Percentiles rank a stretch among this genome's conserved stretches.
phyloP scores from a whole-genome alignment of 2,888 invertebrate species.

The Diplolepis rosae region DNA sequence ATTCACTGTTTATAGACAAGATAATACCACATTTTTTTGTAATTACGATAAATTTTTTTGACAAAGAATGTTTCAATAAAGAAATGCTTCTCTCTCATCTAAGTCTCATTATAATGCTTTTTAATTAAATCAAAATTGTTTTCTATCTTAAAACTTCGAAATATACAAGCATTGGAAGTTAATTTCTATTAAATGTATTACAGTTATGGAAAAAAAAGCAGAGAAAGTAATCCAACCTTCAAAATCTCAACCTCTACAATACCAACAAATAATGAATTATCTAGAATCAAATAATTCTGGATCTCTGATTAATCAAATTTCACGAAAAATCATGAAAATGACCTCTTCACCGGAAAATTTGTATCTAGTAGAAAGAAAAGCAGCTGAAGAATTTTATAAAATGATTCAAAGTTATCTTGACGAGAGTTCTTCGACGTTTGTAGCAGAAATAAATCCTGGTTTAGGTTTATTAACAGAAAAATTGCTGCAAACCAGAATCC shows the following conservation, averaged over 20 bases:
- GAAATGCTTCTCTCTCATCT: no score
- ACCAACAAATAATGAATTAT: background rate
- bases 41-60: no score
- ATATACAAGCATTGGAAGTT: no score
- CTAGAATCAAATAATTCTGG: background rate
- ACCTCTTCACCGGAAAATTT: background rate
- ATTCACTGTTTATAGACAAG: background rate
- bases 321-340: background rate
- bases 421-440: conserved; percentile 61
- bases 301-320: background rate
- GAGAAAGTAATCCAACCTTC: no score
- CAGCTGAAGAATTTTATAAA: conserved; percentile 72
- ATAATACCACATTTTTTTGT: no score
- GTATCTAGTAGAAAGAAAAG: conserved; percentile 67
- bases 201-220: background rate
- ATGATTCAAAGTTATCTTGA: conserved; percentile 70
- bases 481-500: conserved; percentile 75
- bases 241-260: no score
- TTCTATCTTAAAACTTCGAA: no score
- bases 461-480: conserved; percentile 79
- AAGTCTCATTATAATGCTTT: no score
- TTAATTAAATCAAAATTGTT: no score
- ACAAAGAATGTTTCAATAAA: no score
- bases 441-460: conserved; percentile 84
- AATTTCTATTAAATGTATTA: no score